Conservation (phyloP, 2,113 vertebrate species). For the Poeciliopsis prolifica region DNA sequence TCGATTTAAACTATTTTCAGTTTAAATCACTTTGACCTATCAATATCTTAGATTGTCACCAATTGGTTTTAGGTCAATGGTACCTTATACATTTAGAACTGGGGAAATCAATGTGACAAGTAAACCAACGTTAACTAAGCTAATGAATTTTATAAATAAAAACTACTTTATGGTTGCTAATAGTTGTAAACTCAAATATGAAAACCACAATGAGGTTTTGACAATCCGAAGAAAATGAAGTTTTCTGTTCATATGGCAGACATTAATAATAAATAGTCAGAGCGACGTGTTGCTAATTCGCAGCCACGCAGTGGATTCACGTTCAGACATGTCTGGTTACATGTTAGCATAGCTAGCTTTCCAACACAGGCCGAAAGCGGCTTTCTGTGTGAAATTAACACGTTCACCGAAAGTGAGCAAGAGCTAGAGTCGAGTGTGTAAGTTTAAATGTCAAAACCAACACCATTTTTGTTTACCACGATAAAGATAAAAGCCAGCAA, state of each 20-base stretch:
- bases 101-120: too few species aligned
- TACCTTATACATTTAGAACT: too few species aligned
- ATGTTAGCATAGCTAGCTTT: conserved; percentile 29
- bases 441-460: neutral
- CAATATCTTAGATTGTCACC: too few species aligned
- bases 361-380: conserved; percentile 16
- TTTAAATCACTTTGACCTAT: too few species aligned
- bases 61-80: too few species aligned
- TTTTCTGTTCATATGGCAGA: neutral
- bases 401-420: neutral
- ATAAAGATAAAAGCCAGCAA: neutral
- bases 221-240: too few species aligned
- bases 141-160: neutral
- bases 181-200: neutral
- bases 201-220: neutral
- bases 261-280: neutral
- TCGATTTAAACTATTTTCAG: too few species aligned
- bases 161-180: neutral
- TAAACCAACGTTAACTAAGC: too few species aligned
- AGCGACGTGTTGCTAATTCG: too few species aligned
- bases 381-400: neutral
- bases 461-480: fast-evolving
- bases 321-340: conserved; percentile 41
- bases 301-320: neutral
- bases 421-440: fast-evolving